Evolutionary conservation across 2,113 vertebrate species (phyloP).

Genomic region (Pipra filicauda): DNA sequence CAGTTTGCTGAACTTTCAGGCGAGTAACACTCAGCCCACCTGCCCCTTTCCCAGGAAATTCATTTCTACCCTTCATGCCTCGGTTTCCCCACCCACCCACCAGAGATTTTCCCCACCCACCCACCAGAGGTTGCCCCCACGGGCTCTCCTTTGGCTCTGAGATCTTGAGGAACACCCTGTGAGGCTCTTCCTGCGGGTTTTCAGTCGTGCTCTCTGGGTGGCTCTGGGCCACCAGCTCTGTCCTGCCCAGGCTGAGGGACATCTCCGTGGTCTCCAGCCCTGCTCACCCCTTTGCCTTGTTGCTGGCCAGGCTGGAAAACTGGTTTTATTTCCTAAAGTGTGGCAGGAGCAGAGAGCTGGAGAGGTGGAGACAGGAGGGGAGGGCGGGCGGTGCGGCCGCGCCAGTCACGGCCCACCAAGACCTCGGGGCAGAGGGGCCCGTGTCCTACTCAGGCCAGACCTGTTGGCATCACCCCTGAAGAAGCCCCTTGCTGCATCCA

Average conservation of each 20-base stretch:
- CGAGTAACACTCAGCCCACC: background rate
- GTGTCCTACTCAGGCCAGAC: background rate
- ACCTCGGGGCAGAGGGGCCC: background rate
- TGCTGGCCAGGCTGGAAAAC: background rate
- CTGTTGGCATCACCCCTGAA: background rate
- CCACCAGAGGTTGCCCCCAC: accelerated
- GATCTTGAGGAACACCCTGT: accelerated
- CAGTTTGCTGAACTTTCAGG: background rate
- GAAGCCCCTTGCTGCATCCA: background rate
- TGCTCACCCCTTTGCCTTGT: background rate
- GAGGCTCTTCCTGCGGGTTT: background rate
- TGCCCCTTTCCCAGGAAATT: background rate
- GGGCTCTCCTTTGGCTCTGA: background rate
- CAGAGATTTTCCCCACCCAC: background rate
- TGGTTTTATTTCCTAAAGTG: background rate
- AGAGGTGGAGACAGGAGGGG: background rate
- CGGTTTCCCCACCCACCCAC: background rate
- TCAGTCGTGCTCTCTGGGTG: accelerated
- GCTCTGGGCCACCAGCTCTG: background rate
- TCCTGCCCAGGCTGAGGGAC: background rate
- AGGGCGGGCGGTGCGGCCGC: accelerated
- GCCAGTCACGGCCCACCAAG: accelerated
- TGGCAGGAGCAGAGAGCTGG: background rate
- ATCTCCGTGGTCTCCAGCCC: accelerated
- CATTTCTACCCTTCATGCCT: background rate